Base-by-base conservation (phyloP, 1,140 invertebrate species). In the Hirudo medicinalis region DNA sequence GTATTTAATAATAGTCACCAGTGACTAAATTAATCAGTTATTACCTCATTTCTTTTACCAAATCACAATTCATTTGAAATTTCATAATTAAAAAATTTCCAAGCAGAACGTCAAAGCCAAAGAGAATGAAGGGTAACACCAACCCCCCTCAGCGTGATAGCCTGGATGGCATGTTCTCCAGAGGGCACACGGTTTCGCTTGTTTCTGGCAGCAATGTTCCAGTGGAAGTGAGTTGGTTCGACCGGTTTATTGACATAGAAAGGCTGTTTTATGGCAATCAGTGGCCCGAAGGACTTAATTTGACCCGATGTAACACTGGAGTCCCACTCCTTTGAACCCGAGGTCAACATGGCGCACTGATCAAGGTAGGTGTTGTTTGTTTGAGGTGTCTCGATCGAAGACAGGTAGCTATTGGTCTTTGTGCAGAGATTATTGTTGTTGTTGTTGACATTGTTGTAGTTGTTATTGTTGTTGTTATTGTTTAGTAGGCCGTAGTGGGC, bases 161-260 rank as follows among this genome's bases (percentile, higher is more conserved):
- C 13, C 22, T 22, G 22, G 57, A 32, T 20, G 22, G 13, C 0
- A 2, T 2, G 19, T 15, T 32, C 43, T 8, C 43, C 22, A 49
- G 43, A 63, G 29, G 57, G 57, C 19, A n/a, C 22, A 13, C 4
- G 9, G 57, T 63, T 63, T 9, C 29, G 9, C 57, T 63, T 63
- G 19, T 72, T 57, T 36, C 43, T 68, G 32, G 22, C 54, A 8
- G 43, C 36, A 25, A 63, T 43, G 60, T 71, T 71, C 69, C 69
- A 73, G 40, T 73, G 72, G 32, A 73, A 73, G n/a, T 71, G 55
- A 2, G 72, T 73, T n/a, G 72, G 72, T 27, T 73, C 72, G 15
- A 49, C 32, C 5, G 69, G 69, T 63, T 63, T 63, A 20, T 63
- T 63, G 8, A 32, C 29, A 15, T 63, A 63, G 19, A 32, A 22